Percentiles rank a stretch among this genome's conserved stretches.
These are phyloP conservation scores for Tapera naevia DNA, from an alignment of 2,797 vertebrate species.

Conservation along the genomic window DNA sequence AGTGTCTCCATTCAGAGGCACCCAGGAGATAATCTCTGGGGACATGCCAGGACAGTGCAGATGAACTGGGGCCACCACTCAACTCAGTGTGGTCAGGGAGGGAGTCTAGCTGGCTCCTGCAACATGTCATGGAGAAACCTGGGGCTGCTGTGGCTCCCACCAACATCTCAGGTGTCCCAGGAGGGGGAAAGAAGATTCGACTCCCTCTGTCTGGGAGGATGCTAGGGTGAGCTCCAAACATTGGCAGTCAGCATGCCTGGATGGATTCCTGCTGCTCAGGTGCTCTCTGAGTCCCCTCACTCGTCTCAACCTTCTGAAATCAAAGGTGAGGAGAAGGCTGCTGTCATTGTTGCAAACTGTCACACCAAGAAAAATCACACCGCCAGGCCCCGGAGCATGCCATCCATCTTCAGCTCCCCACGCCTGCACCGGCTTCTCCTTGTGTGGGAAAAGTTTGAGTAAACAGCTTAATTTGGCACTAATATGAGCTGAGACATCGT, in stretches of 20 bases:
- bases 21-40: not conserved
- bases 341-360: not conserved
- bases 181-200: fast-evolving
- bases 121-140: fast-evolving
- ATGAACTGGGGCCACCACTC: not conserved
- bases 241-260: fast-evolving
- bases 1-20: not conserved
- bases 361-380: not conserved
- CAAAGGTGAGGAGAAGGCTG: fast-evolving
- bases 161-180: not conserved
- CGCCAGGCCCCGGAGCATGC: not conserved
- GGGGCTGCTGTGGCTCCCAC: not conserved
- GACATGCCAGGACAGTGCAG: not conserved
- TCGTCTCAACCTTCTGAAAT: not conserved
- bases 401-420: conserved; percentile 27
- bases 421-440: fast-evolving
- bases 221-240: not conserved
- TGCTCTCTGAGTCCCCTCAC: fast-evolving
- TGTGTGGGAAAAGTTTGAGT: not conserved
- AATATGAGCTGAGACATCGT: not conserved
- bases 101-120: not conserved
- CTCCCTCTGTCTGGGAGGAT: not conserved
- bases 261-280: not conserved
- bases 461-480: conserved; percentile 63
- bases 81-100: not conserved